Evolutionary conservation across 2,888 invertebrate species (phyloP).

Genomic region (Galeruca laticollis): DNA sequence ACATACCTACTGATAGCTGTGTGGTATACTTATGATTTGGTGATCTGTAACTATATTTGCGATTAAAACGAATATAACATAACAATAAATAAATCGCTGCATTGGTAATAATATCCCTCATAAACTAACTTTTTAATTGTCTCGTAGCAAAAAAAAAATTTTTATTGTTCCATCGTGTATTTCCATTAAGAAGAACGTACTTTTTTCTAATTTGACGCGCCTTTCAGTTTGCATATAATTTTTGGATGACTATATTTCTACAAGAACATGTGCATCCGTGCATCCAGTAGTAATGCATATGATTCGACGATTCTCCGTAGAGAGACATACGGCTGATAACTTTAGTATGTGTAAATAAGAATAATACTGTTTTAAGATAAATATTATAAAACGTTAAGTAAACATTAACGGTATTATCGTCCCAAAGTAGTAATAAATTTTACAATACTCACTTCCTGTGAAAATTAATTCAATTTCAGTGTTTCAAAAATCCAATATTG

Average conservation of each 20-base stretch:
- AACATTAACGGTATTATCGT: not conserved
- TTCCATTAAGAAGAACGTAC: not conserved
- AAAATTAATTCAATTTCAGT: not conserved
- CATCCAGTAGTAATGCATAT: not conserved
- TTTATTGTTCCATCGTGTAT: not conserved
- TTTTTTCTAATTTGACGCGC: not conserved
- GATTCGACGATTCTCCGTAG: not conserved
- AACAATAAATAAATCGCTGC: not conserved
- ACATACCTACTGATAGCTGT: no score
- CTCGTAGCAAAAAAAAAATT: not conserved
- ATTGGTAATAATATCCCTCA: not conserved
- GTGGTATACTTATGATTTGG: no score
- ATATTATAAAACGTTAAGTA: not conserved
- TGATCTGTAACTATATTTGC: no score
- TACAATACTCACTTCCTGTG: not conserved
- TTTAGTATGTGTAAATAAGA: not conserved
- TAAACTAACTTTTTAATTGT: not conserved
- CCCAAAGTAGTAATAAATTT: not conserved
- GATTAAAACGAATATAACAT: no score
- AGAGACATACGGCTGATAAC: not conserved
- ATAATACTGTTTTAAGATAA: not conserved
- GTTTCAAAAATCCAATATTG: not conserved
- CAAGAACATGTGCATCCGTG: not conserved
- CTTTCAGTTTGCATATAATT: not conserved
- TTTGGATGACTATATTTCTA: not conserved